Percentiles rank a stretch among this genome's conserved stretches.
These are phyloP conservation scores for Phaedon cochleariae DNA, from an alignment of 2,888 invertebrate genomes.

Conservation along the genomic window DNA sequence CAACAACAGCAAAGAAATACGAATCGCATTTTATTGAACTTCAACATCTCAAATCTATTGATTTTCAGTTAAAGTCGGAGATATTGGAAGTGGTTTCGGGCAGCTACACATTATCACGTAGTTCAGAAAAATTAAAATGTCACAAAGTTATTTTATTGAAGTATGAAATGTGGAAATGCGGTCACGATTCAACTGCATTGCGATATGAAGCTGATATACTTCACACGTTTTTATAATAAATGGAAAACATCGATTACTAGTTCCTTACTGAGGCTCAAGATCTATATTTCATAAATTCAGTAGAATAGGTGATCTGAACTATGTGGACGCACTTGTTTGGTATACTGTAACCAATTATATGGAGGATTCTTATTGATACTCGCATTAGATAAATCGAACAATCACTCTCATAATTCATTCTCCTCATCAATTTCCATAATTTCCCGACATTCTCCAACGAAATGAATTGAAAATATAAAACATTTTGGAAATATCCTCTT, in stretches of 20 bases:
- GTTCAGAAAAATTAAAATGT: slow-evolving; percentile 46
- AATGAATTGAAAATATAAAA: too few relatives aligned
- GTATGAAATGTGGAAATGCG: slow-evolving; percentile 43
- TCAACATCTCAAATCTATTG: slow-evolving; percentile 11
- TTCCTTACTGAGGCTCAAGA: too few relatives aligned
- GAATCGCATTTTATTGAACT: background rate
- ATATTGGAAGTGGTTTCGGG: slow-evolving; percentile 22
- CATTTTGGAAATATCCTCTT: too few relatives aligned
- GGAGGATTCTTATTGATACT: too few relatives aligned
- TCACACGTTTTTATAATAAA: slow-evolving; percentile 24
- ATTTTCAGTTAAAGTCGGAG: slow-evolving; percentile 1
- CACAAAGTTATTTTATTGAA: slow-evolving; percentile 33
- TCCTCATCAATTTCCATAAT: too few relatives aligned
- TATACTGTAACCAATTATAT: too few relatives aligned
- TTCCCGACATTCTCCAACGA: too few relatives aligned
- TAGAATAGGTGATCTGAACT: too few relatives aligned
- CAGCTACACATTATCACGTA: slow-evolving; percentile 44
- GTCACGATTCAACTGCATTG: slow-evolving; percentile 47
- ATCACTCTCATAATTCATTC: too few relatives aligned
- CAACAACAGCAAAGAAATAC: background rate
- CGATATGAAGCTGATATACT: slow-evolving; percentile 33
- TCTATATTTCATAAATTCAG: too few relatives aligned
- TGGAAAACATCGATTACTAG: slow-evolving; percentile 9
- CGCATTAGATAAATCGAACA: too few relatives aligned
- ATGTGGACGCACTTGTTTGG: too few relatives aligned